phyloP scores from a whole-genome alignment of 1,140 invertebrate species.

The Drosophila kepulauana region DNA sequence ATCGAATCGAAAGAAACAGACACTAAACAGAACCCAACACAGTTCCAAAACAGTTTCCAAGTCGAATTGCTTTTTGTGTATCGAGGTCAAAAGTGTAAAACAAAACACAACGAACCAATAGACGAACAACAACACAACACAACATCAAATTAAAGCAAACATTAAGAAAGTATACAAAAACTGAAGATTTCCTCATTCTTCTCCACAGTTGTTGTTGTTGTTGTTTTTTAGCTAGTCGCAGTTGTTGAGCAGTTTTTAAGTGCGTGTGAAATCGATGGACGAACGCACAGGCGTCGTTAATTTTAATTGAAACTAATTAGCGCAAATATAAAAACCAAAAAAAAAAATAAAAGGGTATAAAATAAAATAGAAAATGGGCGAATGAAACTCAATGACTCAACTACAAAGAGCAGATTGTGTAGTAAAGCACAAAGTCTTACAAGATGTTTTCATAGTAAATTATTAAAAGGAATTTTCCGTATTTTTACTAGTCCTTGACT shows the following conservation, averaged over 20 bases:
- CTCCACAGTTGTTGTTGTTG: conserved; percentile 27
- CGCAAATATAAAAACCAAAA: conserved; percentile 58
- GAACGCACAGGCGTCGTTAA: conserved; percentile 68
- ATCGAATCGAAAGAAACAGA: conserved; percentile 19
- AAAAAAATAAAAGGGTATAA: conserved; percentile 20
- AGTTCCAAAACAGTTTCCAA: conserved; percentile 12
- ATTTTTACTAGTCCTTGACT: conserved; percentile 2
- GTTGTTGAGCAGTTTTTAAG: conserved; percentile 38
- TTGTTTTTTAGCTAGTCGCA: conserved; percentile 29
- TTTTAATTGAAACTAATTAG: conserved; percentile 83
- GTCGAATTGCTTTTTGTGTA: conserved; percentile 53
- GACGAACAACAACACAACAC: background rate
- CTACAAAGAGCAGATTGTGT: too few relatives aligned
- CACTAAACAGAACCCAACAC: conserved; percentile 49
- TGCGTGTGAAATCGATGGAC: conserved; percentile 77
- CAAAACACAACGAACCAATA: conserved; percentile 13
- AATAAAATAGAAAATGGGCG: conserved; percentile 11
- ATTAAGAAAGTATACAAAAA: conserved; percentile 63
- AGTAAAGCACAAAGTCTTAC: background rate
- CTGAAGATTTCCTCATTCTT: conserved; percentile 67
- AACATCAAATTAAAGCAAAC: conserved; percentile 72
- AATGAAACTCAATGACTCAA: background rate
- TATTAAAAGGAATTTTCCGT: background rate
- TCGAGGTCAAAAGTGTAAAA: conserved; percentile 80
- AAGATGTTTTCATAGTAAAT: background rate